Base-by-base conservation (phyloP, 2,888 invertebrate genomes). In the Sclerodermus sp. region DNA sequence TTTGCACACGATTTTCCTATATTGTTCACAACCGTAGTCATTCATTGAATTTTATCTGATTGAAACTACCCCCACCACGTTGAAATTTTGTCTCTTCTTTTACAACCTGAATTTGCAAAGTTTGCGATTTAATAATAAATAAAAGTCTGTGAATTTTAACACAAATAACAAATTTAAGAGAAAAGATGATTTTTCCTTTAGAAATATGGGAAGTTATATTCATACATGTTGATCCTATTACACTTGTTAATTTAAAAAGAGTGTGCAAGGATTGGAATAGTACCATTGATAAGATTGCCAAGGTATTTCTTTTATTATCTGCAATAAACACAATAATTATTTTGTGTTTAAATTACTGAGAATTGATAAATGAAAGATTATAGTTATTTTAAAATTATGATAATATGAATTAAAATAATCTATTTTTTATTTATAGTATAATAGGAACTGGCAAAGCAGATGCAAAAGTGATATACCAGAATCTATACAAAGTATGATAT, bases 161-260 rank as follows among this genome's bases (percentile, higher is more conserved):
- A 5, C 3, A 3, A 5, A 5, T 23, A 23, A 23, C 10, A 34
- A 6, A 34, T 13, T n/a, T n/a, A n/a, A 34, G 23, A 14, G 17
- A 12, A 2, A 51, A 41, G 43, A 66, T 50, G 55, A 61, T 61
- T 48, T 71, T 73, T 51, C 71, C 73, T 3, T 47, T 51, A 0
- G 73, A 73, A 58, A 60, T 73, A 44, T 70, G 70, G 66, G 72
- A 73, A 50, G 46, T 55, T 31, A 68, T 73, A 51, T 58, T 73
- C 31, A 13, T 51, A 18, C 45, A 68, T 30, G 30, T 40, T 0
- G 66, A 67, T 3, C 64, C 70, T 0, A 39, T 45, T 12, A 53
- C 58, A 17, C 65, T 73, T 14, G 29, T 48, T 2, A 54, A 52
- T 31, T 60, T 63, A 1, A 60, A 51, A 44, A 44, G 42, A 3